These are phyloP conservation scores for Euclidia mi DNA, from an alignment of 2,888 invertebrate species.

Conservation along the genomic window DNA sequence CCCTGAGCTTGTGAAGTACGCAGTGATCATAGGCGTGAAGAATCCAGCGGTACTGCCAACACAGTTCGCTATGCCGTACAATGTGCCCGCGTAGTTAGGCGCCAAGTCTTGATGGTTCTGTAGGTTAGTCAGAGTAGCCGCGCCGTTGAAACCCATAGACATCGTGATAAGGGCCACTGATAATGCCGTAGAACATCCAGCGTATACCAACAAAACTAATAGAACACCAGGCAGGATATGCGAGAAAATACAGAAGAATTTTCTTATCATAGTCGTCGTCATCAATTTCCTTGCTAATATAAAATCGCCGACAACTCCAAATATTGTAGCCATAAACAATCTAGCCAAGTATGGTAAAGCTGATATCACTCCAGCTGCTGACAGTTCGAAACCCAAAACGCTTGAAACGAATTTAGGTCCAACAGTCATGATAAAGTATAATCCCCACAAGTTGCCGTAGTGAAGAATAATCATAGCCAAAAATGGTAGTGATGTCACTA, in stretches of 20 bases:
- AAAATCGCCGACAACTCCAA: constrained; percentile 92
- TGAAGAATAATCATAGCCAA: constrained; percentile 92
- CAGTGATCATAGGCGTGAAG: constrained; percentile 93
- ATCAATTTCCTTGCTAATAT: constrained; percentile 83
- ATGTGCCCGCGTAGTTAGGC: constrained; percentile 94
- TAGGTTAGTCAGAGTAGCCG: constrained; percentile 91
- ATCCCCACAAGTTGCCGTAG: constrained; percentile 94
- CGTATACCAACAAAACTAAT: constrained; percentile 89
- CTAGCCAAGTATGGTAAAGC: constrained; percentile 93
- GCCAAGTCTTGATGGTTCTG: constrained; percentile 93
- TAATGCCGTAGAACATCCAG: constrained; percentile 91
- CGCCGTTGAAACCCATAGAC: constrained; percentile 92
- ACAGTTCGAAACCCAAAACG: constrained; percentile 92
- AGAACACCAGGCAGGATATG: constrained; percentile 88
- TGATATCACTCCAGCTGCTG: constrained; percentile 92
- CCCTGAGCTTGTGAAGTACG: constrained; percentile 90
- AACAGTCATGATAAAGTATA: constrained; percentile 94
- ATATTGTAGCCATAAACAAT: constrained; percentile 92
- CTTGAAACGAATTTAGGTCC: constrained; percentile 94
- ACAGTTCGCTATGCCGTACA: constrained; percentile 95
- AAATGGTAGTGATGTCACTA: constrained; percentile 92
- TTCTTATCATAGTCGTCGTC: constrained; percentile 88
- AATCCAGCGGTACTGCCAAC: constrained; percentile 93
- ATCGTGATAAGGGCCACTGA: constrained; percentile 91
- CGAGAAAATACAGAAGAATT: constrained; percentile 91